Conservation (phyloP, 2,797 vertebrate species). For the Coranthus polyacanthus region DNA sequence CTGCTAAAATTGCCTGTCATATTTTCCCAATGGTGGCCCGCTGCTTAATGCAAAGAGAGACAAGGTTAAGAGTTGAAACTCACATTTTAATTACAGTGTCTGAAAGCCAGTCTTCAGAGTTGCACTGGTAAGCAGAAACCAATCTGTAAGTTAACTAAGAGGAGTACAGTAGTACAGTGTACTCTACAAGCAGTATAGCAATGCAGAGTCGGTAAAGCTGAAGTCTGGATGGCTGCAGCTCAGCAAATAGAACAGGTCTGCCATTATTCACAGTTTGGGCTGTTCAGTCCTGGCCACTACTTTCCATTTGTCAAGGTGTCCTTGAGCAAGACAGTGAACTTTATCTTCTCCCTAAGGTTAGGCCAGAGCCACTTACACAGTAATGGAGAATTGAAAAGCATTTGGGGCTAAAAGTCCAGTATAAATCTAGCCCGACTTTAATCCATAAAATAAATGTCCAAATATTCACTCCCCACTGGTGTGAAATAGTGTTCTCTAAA, state of each 20-base stretch:
- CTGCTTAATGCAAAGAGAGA: slow-evolving; percentile 44
- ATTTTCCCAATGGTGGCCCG: slow-evolving; percentile 45
- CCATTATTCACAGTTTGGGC: neutral
- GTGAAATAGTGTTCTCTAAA: no score
- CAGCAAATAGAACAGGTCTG: neutral
- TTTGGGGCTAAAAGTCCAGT: no score
- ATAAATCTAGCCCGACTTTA: no score
- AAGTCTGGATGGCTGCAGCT: neutral
- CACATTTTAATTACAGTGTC: slow-evolving; percentile 56
- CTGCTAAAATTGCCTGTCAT: slow-evolving; percentile 56
- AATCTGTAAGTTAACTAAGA: slow-evolving; percentile 9
- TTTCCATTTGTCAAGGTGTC: slow-evolving; percentile 7
- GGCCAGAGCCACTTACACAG: neutral
- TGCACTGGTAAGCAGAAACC: slow-evolving; percentile 56
- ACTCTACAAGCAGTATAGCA: slow-evolving; percentile 18
- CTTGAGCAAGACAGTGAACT: neutral
- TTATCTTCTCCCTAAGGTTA: neutral
- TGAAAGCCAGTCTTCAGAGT: slow-evolving; percentile 10
- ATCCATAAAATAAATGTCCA: no score
- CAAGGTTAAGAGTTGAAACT: slow-evolving; percentile 50
- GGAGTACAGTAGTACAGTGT: slow-evolving; percentile 15
- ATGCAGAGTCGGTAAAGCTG: slow-evolving; percentile 7
- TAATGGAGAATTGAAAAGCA: neutral
- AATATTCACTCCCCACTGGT: no score
- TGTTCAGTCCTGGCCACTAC: neutral